Conservation (phyloP, 2,888 invertebrate genomes). For the Falcaria lacertinaria region DNA sequence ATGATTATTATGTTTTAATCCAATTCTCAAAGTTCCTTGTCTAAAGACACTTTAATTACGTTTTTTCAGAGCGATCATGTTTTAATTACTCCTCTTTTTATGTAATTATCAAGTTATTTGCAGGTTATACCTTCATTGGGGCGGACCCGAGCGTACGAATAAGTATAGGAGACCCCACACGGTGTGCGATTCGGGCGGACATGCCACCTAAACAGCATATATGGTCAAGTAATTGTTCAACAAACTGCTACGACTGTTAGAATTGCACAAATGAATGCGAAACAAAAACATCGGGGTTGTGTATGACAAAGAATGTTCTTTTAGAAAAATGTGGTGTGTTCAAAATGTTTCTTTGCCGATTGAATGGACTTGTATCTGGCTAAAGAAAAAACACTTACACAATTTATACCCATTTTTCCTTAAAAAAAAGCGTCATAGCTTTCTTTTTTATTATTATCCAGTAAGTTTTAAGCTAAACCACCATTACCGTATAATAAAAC, state of each 20-base stretch:
- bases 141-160: no score
- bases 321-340: no score
- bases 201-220: neutral
- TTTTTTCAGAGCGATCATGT: neutral
- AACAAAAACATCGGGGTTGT: no score
- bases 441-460: no score
- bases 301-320: no score
- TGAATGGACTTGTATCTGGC: no score
- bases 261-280: neutral
- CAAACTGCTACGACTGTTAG: neutral
- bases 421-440: no score
- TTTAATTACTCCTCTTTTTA: neutral
- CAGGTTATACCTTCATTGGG: neutral
- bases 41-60: neutral
- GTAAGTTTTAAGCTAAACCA: no score
- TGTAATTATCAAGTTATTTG: neutral
- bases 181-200: neutral
- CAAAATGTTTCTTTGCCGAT: no score
- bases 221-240: neutral
- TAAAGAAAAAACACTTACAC: no score
- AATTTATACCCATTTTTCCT: no score
- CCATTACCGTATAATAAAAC: no score
- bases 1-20: neutral
- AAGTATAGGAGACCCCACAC: neutral
- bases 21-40: neutral